These are phyloP conservation scores for Oreochromis mossambicus DNA, from an alignment of 2,797 vertebrate species.

Conservation along the genomic window DNA sequence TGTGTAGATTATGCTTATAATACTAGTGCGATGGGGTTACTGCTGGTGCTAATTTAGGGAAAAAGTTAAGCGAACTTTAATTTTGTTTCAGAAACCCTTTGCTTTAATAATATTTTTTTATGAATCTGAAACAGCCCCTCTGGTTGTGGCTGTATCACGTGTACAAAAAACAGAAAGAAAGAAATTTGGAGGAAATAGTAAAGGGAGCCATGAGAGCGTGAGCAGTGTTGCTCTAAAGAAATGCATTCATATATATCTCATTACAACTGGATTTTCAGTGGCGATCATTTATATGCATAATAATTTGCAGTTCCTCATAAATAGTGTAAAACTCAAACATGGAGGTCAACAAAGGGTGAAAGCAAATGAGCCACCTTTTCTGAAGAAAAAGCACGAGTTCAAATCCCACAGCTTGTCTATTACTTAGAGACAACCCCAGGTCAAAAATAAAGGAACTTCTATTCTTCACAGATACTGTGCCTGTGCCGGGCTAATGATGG, in stretches of 20 bases:
- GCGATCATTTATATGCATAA: constrained; percentile 21
- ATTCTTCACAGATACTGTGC: constrained; percentile 11
- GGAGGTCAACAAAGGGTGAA: constrained; percentile 7
- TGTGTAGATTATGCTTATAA: neutral
- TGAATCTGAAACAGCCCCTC: neutral
- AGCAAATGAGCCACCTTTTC: constrained; percentile 5
- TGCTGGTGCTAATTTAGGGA: neutral
- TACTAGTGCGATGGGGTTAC: neutral
- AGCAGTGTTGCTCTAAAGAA: neutral
- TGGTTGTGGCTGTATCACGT: neutral
- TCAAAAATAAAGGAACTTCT: constrained; percentile 15
- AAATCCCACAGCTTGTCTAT: neutral
- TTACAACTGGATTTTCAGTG: neutral
- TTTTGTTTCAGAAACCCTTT: neutral
- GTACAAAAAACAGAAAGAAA: neutral
- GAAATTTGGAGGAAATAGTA: neutral
- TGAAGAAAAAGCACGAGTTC: neutral
- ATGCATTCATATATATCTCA: neutral
- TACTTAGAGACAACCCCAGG: constrained; percentile 1
- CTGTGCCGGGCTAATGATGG: constrained; percentile 44
- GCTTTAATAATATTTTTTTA: neutral
- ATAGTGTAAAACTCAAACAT: neutral
- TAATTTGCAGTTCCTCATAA: neutral
- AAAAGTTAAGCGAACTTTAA: neutral
- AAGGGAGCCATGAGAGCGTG: neutral